Evolutionary conservation across 2,888 invertebrate species (phyloP).

Genomic region (Achlya flavicornis): DNA sequence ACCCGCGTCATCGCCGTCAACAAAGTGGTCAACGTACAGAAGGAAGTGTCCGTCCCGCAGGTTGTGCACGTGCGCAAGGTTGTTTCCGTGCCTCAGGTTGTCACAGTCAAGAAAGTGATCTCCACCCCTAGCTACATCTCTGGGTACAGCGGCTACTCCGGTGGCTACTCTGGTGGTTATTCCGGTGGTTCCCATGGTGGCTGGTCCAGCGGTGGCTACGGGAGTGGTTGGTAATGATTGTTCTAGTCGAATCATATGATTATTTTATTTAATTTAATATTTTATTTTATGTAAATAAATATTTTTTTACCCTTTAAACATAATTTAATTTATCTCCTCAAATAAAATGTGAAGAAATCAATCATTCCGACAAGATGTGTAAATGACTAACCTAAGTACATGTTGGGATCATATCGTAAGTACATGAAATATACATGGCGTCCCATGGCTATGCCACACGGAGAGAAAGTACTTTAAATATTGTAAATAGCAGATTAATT

Average conservation of each 20-base stretch:
- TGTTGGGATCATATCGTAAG: too few species aligned
- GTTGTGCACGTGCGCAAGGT: constrained; percentile 52
- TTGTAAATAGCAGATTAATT: too few species aligned
- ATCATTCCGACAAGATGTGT: neutral
- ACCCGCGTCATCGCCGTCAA: constrained; percentile 47
- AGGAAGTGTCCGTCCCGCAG: constrained; percentile 49
- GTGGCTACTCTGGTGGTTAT: neutral
- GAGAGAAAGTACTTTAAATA: too few species aligned
- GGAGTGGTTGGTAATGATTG: constrained; percentile 2
- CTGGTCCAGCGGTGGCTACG: constrained; percentile 3
- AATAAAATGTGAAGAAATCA: too few species aligned
- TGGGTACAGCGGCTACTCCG: constrained; percentile 17
- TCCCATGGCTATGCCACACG: too few species aligned
- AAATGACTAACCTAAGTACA: too few species aligned
- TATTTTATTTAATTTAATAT: neutral
- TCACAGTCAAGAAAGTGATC: constrained; percentile 54
- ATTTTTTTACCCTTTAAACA: constrained; percentile 1
- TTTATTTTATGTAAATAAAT: constrained; percentile 6
- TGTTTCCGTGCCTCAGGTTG: constrained; percentile 58
- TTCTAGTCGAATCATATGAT: constrained; percentile 4
- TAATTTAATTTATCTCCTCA: neutral
- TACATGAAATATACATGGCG: too few species aligned
- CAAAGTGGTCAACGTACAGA: constrained; percentile 52
- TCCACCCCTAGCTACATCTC: constrained; percentile 39
- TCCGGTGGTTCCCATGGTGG: neutral